These are phyloP conservation scores for Neodiprion virginianus DNA, from an alignment of 1,140 invertebrate species.

Conservation along the genomic window DNA sequence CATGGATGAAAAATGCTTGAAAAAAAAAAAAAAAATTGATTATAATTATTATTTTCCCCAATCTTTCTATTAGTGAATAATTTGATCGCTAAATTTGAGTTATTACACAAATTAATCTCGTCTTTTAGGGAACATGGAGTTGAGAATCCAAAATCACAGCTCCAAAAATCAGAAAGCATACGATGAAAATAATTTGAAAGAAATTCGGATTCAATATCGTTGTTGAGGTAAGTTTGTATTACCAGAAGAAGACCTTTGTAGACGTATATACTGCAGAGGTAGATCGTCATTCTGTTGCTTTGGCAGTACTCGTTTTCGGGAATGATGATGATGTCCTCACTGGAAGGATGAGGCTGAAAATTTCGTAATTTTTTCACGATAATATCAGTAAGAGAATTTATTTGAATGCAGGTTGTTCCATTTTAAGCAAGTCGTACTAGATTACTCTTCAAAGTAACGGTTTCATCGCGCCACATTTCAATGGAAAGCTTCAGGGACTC, in stretches of 20 bases:
- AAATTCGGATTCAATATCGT: not conserved
- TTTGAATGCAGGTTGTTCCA: slow-evolving; percentile 19
- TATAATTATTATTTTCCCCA: slow-evolving; percentile 14
- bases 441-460: too few relatives aligned
- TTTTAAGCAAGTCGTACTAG: not conserved
- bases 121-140: too few relatives aligned
- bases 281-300: slow-evolving; percentile 93
- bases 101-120: too few relatives aligned
- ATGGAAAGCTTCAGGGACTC: too few relatives aligned
- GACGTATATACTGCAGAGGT: slow-evolving; percentile 93
- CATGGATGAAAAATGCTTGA: not conserved
- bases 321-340: slow-evolving; percentile 89
- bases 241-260: slow-evolving; percentile 98
- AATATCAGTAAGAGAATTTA: slow-evolving; percentile 5
- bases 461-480: too few relatives aligned
- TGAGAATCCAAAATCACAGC: too few relatives aligned
- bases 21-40: slow-evolving; percentile 26
- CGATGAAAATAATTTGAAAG: not conserved
- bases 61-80: too few relatives aligned
- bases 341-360: slow-evolving; percentile 80
- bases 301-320: slow-evolving; percentile 97
- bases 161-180: too few relatives aligned
- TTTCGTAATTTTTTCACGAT: slow-evolving; percentile 14
- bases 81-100: too few relatives aligned
- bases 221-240: slow-evolving; percentile 40